A percentile compares a stretch with the other conserved stretches of the same genome.
Evolutionary conservation across 1,140 invertebrate species (phyloP).

Genomic region (Maniola jurtina): DNA sequence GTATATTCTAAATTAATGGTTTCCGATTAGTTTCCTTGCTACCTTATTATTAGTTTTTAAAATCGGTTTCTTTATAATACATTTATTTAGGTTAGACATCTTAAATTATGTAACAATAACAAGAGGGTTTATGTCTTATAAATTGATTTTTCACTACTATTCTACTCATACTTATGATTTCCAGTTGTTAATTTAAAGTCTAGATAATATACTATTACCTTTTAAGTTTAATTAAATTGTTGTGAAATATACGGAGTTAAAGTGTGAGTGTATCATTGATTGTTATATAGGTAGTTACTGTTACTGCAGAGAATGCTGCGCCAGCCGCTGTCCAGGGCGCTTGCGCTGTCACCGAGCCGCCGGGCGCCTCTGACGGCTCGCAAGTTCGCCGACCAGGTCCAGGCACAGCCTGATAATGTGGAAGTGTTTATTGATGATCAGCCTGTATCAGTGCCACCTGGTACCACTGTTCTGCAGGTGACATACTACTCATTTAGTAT

Average conservation of each 20-base stretch:
- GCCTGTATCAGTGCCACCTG: constrained; percentile 94
- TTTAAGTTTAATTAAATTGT: not conserved
- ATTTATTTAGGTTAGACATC: constrained; percentile 63
- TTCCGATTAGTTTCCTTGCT: not conserved
- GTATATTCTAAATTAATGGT: not conserved
- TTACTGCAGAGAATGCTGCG: constrained; percentile 80
- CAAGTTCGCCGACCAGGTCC: constrained; percentile 59
- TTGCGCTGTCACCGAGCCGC: constrained; percentile 64
- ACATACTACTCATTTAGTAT: constrained; percentile 13
- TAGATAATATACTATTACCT: not conserved
- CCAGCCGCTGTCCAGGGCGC: constrained; percentile 77
- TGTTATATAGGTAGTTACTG: constrained; percentile 42
- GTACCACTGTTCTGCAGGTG: constrained; percentile 98
- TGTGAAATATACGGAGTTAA: constrained; percentile 1
- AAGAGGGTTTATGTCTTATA: constrained; percentile 37
- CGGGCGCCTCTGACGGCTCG: constrained; percentile 65
- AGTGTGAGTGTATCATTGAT: constrained; percentile 5
- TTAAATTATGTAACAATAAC: constrained; percentile 75
- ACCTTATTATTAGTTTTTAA: constrained; percentile 7
- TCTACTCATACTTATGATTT: too few relatives aligned
- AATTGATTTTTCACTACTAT: not conserved
- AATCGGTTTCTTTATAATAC: constrained; percentile 11
- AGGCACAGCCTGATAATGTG: constrained; percentile 87
- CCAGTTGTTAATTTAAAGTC: not conserved
- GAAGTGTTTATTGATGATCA: constrained; percentile 99